Percentiles rank a stretch among this genome's conserved stretches.
phyloP scores from a whole-genome alignment of 2,888 invertebrate species.

The Perizoma flavofasciatum region DNA sequence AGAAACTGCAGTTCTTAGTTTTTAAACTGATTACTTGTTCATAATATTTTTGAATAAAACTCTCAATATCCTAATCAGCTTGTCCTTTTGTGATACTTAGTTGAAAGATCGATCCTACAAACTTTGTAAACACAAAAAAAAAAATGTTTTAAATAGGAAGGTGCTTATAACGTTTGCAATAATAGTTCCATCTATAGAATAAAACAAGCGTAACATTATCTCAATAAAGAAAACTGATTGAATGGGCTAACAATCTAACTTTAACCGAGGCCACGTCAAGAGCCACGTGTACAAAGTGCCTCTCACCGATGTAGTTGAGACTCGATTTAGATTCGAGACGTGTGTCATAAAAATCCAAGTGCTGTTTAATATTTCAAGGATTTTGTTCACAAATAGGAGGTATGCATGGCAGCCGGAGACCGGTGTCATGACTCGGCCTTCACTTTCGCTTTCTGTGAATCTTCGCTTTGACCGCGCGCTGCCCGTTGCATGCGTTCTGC shows the following conservation, averaged over 20 bases:
- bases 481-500: slow-evolving; percentile 13
- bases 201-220: too few species aligned
- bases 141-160: too few species aligned
- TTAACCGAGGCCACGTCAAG: slow-evolving; percentile 25
- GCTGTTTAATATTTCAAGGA: slow-evolving; percentile 40
- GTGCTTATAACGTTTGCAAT: too few species aligned
- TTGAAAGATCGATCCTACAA: too few species aligned
- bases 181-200: too few species aligned
- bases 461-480: slow-evolving; percentile 37
- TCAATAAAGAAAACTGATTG: too few species aligned
- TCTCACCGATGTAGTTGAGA: slow-evolving; percentile 30
- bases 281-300: slow-evolving; percentile 34
- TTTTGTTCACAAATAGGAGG: slow-evolving; percentile 37
- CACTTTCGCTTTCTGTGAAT: slow-evolving; percentile 68
- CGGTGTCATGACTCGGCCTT: slow-evolving; percentile 51
- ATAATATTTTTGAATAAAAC: too few species aligned
- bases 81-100: too few species aligned
- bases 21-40: too few species aligned
- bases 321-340: slow-evolving; percentile 30
- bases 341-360: slow-evolving; percentile 34
- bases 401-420: slow-evolving; percentile 36
- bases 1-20: too few species aligned
- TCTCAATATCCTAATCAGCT: too few species aligned
- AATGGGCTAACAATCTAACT: slow-evolving; percentile 14
- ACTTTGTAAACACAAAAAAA: too few species aligned